phyloP scores from a whole-genome alignment of 2,797 vertebrate species.

The Gymnodraco acuticeps region DNA sequence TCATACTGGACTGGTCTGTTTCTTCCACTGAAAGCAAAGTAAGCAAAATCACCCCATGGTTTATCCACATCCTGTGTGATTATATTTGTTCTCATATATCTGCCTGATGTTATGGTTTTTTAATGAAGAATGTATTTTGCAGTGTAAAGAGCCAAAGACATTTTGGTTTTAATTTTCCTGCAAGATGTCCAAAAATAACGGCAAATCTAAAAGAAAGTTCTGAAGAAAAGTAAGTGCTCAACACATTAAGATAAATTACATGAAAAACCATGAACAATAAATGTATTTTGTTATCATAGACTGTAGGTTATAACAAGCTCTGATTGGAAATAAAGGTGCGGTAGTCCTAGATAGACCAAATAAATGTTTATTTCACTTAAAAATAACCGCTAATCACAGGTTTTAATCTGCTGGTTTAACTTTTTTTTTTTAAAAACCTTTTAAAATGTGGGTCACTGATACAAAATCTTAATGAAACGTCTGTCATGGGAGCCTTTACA shows the following conservation, averaged over 20 bases:
- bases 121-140: constrained; percentile 6
- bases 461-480: constrained; percentile 56
- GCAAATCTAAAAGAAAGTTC: constrained; percentile 60
- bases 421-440: background rate
- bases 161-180: constrained; percentile 33
- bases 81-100: background rate
- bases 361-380: background rate
- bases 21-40: background rate
- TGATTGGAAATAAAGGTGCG: background rate
- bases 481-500: constrained; percentile 59
- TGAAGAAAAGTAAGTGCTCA: constrained; percentile 38
- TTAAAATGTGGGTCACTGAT: constrained; percentile 68
- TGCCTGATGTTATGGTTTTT: constrained; percentile 4
- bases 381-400: background rate
- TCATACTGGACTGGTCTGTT: background rate
- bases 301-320: background rate
- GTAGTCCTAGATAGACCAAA: background rate
- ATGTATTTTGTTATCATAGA: constrained; percentile 3
- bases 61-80: constrained; percentile 1
- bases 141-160: constrained; percentile 11
- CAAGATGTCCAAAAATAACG: constrained; percentile 29
- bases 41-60: background rate
- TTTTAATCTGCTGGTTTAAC: constrained; percentile 12
- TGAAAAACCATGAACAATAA: background rate
- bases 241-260: constrained; percentile 6